Base-by-base conservation (phyloP, 1,140 invertebrate genomes). In the Portunus trituberculatus region DNA sequence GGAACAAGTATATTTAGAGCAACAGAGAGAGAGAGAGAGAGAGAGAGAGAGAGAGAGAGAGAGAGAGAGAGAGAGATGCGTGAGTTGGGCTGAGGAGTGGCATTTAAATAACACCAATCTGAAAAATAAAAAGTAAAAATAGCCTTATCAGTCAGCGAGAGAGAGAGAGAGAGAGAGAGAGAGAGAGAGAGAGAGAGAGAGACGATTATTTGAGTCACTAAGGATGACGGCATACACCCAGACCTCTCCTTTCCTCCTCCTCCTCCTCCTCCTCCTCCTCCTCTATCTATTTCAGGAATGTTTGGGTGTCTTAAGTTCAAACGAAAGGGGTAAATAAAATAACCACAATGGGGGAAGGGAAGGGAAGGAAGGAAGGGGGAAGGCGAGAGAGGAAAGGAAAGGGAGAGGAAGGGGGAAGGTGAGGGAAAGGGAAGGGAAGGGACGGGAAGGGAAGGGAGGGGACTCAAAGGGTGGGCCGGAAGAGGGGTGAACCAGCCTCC, bases 231-330 rank as follows among this genome's bases (percentile, higher is more conserved):
- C 39, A 39, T 6, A 6, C 39, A 39, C 39, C 92, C 48, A n/a
- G 45, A 31, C 48, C 52, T 93, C 92, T 28, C 59, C 25, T 31
- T 39, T 48, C 92, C 76, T 87, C 86, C 67, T 83, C 76, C 52
- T 20, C 32, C 87, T 83, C 32, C 39, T 46, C 88, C 52, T 46
- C 46, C 48, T 89, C 83, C 39, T 32, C 84, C 93, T 88, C 86
- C 39, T 32, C 86, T 10, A 39, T 88, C 86, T 88, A 76, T 94
- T 48, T 82, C 52, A 89, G 59, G 93, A 32, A 46, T 45, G 45
- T 39, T 88, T n/a, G 2, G 28, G 28, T 12, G 86, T 45, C 16
- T 20, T 45, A 20, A 39, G 16, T 29, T 86, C 32, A 86, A 86
- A 39, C 28, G n/a, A 28, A 12, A 12, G 83, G 32, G 83, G 16